These are phyloP conservation scores for Bradypodion ventrale DNA, from an alignment of 2,797 vertebrate genomes.

Conservation along the genomic window DNA sequence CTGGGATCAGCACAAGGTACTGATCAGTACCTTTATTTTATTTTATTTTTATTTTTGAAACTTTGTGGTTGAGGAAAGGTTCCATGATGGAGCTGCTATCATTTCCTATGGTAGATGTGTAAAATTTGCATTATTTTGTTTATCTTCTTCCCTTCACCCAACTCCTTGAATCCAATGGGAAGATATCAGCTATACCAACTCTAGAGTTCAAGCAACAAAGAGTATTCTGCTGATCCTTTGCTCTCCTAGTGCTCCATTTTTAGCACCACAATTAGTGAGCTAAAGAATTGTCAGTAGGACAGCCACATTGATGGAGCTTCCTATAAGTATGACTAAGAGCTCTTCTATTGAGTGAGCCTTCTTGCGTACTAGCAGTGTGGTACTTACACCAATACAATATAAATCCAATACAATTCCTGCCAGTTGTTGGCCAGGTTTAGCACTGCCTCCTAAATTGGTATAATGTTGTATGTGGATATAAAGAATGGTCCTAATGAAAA, in stretches of 20 bases:
- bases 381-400: background rate
- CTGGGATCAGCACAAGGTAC: no score
- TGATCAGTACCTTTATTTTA: no score
- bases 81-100: background rate
- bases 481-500: background rate
- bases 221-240: background rate
- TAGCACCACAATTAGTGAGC: background rate
- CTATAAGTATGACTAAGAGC: background rate
- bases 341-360: background rate
- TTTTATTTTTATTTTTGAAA: no score
- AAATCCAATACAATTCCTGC: background rate
- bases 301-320: background rate
- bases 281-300: background rate
- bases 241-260: background rate
- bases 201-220: no score
- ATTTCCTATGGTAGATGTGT: background rate
- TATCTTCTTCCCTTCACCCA: background rate
- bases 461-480: background rate
- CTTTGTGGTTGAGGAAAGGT: background rate
- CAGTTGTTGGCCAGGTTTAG: no score
- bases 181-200: background rate
- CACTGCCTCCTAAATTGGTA: background rate
- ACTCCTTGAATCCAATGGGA: background rate
- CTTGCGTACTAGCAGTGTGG: background rate
- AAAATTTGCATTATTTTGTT: conserved; percentile 2